Percentiles rank a stretch among this genome's conserved stretches.
These are phyloP conservation scores for Metopia argyrocephala DNA, from an alignment of 2,888 invertebrate genomes.

Conservation along the genomic window DNA sequence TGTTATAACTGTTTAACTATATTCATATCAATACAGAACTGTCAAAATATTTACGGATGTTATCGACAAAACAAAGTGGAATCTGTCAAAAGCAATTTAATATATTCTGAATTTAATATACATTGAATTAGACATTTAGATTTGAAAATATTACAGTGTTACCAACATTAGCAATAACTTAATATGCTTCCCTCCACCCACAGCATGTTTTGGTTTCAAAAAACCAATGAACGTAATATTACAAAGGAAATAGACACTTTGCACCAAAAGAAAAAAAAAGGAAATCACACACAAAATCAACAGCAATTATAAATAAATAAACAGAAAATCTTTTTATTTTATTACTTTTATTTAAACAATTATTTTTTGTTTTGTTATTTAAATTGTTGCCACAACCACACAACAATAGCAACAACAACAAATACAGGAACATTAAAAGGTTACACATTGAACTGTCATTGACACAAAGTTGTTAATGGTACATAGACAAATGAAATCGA, in stretches of 20 bases:
- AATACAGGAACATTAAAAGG: constrained; percentile 47
- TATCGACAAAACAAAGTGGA: no score
- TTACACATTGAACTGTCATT: constrained; percentile 76
- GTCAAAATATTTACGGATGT: no score
- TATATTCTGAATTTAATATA: no score
- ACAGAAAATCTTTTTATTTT: constrained; percentile 45
- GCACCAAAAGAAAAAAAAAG: constrained; percentile 4
- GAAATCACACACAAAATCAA: constrained; percentile 43
- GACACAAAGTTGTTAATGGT: constrained; percentile 69
- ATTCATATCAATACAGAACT: no score
- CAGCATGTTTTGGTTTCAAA: no score
- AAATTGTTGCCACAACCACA: constrained; percentile 27
- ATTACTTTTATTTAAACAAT: background rate
- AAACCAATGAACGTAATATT: constrained; percentile 36
- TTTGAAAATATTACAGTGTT: no score
- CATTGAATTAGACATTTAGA: no score
- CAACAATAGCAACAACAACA: constrained; percentile 9
- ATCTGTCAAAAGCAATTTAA: no score
- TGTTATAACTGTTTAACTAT: no score
- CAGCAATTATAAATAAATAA: constrained; percentile 62
- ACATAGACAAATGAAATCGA: constrained; percentile 34
- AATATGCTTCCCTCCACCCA: no score
- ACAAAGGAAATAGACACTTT: constrained; percentile 41
- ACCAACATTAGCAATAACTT: no score
- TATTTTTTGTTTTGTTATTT: constrained; percentile 19